phyloP scores from a whole-genome alignment of 2,113 vertebrate species.

The Bambusicola thoracicus region DNA sequence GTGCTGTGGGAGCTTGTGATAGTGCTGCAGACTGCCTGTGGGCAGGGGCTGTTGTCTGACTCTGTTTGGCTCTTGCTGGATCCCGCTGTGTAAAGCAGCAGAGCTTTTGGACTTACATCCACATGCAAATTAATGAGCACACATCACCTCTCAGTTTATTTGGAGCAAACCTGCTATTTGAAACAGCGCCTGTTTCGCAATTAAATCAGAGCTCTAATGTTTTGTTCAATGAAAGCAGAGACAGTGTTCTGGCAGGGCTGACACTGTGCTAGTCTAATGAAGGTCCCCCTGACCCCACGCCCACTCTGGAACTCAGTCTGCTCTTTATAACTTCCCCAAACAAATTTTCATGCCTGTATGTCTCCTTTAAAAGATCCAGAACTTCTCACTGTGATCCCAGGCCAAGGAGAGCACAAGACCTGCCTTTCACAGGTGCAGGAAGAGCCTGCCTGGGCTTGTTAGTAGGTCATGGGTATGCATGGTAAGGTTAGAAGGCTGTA shows the following conservation, averaged over 20 bases:
- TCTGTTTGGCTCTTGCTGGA: rapidly evolving
- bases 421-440: not conserved
- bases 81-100: not conserved
- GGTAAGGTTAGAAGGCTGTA: not conserved
- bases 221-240: not conserved
- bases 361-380: not conserved
- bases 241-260: not conserved
- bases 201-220: not conserved
- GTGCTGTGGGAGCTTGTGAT: not conserved
- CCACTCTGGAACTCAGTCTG: not conserved
- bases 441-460: not conserved
- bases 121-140: not conserved
- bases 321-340: not conserved
- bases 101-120: not conserved
- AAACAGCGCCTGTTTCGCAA: not conserved
- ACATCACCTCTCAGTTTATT: not conserved
- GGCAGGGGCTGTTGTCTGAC: not conserved
- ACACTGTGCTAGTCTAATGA: not conserved
- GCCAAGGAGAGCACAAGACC: not conserved
- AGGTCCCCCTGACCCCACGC: not conserved
- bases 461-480: not conserved
- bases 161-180: not conserved
- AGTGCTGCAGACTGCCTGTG: not conserved
- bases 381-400: rapidly evolving
- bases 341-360: not conserved